phyloP scores from a whole-genome alignment of 2,113 vertebrate species.

The Numida meleagris region DNA sequence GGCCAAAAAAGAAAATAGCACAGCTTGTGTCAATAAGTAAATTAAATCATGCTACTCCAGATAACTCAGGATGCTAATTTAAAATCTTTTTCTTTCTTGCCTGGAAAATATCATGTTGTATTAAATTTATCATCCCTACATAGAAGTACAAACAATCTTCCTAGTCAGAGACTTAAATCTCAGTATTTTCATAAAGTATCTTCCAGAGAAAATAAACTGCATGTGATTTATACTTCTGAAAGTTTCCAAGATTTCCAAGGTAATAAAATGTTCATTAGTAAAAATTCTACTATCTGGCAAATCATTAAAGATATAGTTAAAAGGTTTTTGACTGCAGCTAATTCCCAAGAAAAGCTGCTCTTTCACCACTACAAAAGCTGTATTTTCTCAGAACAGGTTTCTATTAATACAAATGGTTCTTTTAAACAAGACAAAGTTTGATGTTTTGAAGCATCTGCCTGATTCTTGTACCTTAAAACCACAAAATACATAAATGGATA shows the following conservation, averaged over 20 bases:
- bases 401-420: neutral
- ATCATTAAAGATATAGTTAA: slow-evolving; percentile 6
- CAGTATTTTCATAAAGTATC: slow-evolving; percentile 22
- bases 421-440: neutral
- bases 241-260: slow-evolving; percentile 25
- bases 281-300: slow-evolving; percentile 43
- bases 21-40: neutral
- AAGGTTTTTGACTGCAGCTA: slow-evolving; percentile 1
- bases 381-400: neutral
- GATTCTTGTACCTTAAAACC: neutral
- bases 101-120: slow-evolving; percentile 5
- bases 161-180: neutral
- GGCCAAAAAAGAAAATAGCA: neutral
- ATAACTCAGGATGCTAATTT: neutral
- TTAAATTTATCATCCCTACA: neutral
- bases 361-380: slow-evolving; percentile 19
- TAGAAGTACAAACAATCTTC: neutral
- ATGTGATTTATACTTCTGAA: slow-evolving; percentile 43
- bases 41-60: neutral
- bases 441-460: neutral
- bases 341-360: neutral
- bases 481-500: neutral
- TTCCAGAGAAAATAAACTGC: neutral
- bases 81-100: neutral
- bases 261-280: slow-evolving; percentile 43